phyloP scores from a whole-genome alignment of 1,140 invertebrate species.

The Oncopodura yosiiana region DNA sequence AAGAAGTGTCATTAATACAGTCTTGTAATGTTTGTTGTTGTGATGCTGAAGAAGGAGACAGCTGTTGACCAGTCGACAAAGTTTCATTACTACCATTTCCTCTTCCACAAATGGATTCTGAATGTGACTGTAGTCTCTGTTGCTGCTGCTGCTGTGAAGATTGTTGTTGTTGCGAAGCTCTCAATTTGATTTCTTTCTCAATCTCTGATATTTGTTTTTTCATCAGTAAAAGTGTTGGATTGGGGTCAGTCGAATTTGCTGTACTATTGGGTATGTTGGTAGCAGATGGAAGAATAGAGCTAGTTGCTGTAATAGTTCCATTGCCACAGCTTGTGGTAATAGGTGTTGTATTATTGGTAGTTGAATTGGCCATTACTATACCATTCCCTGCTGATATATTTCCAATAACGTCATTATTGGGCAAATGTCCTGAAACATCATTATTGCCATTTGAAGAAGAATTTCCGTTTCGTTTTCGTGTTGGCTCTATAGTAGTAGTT shows the following conservation, averaged over 20 bases:
- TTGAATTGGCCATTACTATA: not conserved
- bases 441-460: not conserved
- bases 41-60: too few relatives aligned
- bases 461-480: constrained; percentile 17
- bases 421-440: constrained; percentile 2
- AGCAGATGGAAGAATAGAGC: constrained; percentile 11
- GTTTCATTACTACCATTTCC: constrained; percentile 9
- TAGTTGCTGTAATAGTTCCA: constrained; percentile 17
- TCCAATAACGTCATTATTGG: constrained; percentile 4
- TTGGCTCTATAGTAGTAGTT: constrained; percentile 13
- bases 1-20: constrained; percentile 15
- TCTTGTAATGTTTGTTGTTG: not conserved
- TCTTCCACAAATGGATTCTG: not conserved
- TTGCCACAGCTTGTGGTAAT: constrained; percentile 8
- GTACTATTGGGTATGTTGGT: constrained; percentile 19
- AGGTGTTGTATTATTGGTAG: constrained; percentile 6
- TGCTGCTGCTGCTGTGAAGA: constrained; percentile 7
- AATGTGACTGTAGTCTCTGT: not conserved
- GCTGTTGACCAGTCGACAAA: not conserved
- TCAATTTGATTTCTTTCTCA: constrained; percentile 58
- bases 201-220: constrained; percentile 64
- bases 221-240: constrained; percentile 52
- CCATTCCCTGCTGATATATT: constrained; percentile 2
- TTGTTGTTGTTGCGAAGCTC: constrained; percentile 41
- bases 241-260: constrained; percentile 29